Base-by-base conservation (phyloP, 64 coral and sea anemone genomes). In the Actinia tenebrosa region DNA sequence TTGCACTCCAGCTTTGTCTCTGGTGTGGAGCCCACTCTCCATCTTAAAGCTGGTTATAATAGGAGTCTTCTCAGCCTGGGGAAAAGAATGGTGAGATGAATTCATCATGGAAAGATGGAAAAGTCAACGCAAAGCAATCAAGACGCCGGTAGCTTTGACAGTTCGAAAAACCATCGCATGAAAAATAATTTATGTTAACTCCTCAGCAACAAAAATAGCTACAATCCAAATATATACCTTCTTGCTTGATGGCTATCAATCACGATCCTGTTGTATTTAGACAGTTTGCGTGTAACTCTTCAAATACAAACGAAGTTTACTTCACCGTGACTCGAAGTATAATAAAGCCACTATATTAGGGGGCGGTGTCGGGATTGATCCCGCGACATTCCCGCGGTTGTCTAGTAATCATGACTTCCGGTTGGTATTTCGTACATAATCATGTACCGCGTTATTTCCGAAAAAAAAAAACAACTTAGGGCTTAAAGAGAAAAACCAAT, bases 1-100 rank as follows among this genome's bases (percentile, higher is more conserved):
- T 83, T 99, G 97, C 10, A 99, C 97, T 22, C 97, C 97, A 75
- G 94, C 92, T 6, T 86, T 88, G 86, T 99, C 97, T 11, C 97
- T 87, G 11, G 96, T 93, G 69, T 94, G 90, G 55, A 98, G 93
- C 44, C 88, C 90, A 72, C 88, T 95, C 83, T 99, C 97, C 97
- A 99, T 99, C 15, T 43, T 64, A 26, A 85, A 59, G 79, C 79
- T 50, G 79, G 43, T 81, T 81, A 53, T 45, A 53, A 81, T 45
- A 5, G 53, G 45, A 81, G 45, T 50, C 9, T 6, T 53, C 50
- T 81, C 50, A 45, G 17, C 50, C 79, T 81, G 79, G 46, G 44
- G 53, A 16, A 81, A 81, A 53, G 50, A 53, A 81, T 53, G 18
- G 44, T 81, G 3, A 47, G 16, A 15, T 45, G 44, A 81, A 81